phyloP scores from a whole-genome alignment of 1,140 invertebrate species.

The Heliconius hewitsoni region DNA sequence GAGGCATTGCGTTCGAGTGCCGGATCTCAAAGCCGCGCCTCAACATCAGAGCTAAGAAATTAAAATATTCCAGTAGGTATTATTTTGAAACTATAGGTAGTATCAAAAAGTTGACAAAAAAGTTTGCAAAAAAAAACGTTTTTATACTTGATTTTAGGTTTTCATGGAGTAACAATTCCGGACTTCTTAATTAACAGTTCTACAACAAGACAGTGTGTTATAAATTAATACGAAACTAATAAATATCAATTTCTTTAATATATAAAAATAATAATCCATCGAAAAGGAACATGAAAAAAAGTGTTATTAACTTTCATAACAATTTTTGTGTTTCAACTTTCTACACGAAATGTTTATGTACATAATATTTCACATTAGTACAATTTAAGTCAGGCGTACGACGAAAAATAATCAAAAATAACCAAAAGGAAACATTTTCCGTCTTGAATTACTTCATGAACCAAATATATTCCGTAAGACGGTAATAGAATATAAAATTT shows the following conservation, averaged over 20 bases:
- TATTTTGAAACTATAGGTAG: too few relatives aligned
- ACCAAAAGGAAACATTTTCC: constrained; percentile 19
- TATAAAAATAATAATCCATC: not conserved
- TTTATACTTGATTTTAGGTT: not conserved
- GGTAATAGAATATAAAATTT: constrained; percentile 56
- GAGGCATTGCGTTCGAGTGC: too few relatives aligned
- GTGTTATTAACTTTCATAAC: too few relatives aligned
- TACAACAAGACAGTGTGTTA: not conserved
- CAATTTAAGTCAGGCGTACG: not conserved
- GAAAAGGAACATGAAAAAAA: too few relatives aligned
- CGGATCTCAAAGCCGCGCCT: too few relatives aligned
- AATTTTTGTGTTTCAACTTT: not conserved
- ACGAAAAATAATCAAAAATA: not conserved
- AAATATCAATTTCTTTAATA: not conserved
- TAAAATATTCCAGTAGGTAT: too few relatives aligned
- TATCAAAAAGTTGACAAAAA: too few relatives aligned
- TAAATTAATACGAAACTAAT: not conserved
- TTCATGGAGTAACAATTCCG: not conserved
- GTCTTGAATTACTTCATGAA: constrained; percentile 38
- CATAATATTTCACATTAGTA: not conserved
- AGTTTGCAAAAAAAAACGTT: too few relatives aligned
- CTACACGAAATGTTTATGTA: not conserved
- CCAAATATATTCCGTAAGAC: constrained; percentile 46
- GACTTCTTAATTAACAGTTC: not conserved
- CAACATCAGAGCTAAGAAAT: too few relatives aligned